These are phyloP conservation scores for Meleagris gallopavo DNA, from an alignment of 2,113 vertebrate species.

Conservation along the genomic window DNA sequence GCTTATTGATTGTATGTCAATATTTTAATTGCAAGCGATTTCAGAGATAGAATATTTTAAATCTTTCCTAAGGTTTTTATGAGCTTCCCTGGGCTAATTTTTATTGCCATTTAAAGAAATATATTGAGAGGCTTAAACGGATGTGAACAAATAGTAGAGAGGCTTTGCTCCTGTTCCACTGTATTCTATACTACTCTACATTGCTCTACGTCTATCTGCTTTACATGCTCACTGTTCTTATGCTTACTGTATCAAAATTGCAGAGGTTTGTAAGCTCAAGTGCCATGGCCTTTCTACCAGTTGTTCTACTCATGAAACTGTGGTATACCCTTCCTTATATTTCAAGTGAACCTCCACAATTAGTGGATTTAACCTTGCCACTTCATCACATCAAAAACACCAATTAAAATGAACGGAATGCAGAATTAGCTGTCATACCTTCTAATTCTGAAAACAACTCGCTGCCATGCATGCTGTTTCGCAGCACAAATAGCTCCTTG, in stretches of 20 bases:
- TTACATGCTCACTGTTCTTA: background rate
- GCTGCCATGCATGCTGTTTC: rapidly evolving
- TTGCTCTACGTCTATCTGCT: background rate
- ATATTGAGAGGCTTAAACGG: background rate
- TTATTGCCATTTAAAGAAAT: conserved; percentile 6
- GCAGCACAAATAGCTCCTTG: background rate
- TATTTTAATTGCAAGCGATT: conserved; percentile 38
- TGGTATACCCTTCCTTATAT: background rate
- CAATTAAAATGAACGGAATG: background rate
- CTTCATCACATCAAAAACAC: background rate
- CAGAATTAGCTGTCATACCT: background rate
- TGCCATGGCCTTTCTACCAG: background rate
- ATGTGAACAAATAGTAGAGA: background rate
- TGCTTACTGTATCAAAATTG: background rate
- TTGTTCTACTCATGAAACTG: background rate
- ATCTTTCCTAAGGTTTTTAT: background rate
- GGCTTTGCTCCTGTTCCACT: background rate
- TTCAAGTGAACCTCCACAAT: background rate
- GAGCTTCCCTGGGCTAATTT: background rate
- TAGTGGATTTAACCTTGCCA: background rate
- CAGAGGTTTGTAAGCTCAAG: background rate
- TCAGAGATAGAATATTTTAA: conserved; percentile 25
- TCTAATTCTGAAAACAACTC: background rate
- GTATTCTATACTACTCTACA: background rate
- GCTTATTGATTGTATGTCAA: conserved; percentile 37